Evolutionary conservation across 2,888 invertebrate genomes (phyloP).

Genomic region (Odontocolon sp.): DNA sequence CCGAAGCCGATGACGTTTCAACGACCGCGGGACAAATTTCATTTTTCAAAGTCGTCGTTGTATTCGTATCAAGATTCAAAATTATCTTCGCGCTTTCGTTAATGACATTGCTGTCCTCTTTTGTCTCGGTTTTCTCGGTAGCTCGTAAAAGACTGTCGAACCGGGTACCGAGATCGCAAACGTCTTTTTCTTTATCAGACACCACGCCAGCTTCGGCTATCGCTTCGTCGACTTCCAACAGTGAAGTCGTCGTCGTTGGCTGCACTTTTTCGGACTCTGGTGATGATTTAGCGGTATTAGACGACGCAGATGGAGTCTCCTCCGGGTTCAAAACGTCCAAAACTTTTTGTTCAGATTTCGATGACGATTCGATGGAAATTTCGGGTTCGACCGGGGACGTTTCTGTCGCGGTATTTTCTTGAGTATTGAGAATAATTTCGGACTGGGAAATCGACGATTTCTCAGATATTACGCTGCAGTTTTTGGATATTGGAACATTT

Average conservation of each 20-base stretch:
- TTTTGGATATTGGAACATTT: constrained; percentile 4
- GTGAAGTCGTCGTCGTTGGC: constrained; percentile 32
- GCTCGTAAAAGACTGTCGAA: constrained; percentile 73
- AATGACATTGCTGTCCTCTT: constrained; percentile 63
- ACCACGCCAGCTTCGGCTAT: constrained; percentile 59
- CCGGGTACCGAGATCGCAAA: constrained; percentile 72
- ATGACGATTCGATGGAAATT: constrained; percentile 13
- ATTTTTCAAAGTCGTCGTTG: constrained; percentile 77
- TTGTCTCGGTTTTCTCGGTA: constrained; percentile 63
- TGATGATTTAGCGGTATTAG: not conserved
- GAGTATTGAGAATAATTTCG: constrained; percentile 33
- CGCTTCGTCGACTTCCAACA: constrained; percentile 62
- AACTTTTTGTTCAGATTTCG: not conserved
- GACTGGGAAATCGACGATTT: not conserved
- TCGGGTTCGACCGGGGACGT: not conserved
- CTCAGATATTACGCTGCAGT: not conserved
- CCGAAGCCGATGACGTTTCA: constrained; percentile 52
- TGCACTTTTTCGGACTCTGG: constrained; percentile 8
- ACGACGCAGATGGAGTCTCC: not conserved
- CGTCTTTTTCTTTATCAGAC: constrained; percentile 67
- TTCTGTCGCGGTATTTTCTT: not conserved
- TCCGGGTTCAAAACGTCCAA: not conserved
- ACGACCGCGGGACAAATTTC: constrained; percentile 59
- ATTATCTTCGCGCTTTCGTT: constrained; percentile 73
- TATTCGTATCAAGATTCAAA: constrained; percentile 78